Conservation (phyloP, 37 sponge, comb jelly and placozoan genomes). For the Mnemiopsis leidyi region DNA sequence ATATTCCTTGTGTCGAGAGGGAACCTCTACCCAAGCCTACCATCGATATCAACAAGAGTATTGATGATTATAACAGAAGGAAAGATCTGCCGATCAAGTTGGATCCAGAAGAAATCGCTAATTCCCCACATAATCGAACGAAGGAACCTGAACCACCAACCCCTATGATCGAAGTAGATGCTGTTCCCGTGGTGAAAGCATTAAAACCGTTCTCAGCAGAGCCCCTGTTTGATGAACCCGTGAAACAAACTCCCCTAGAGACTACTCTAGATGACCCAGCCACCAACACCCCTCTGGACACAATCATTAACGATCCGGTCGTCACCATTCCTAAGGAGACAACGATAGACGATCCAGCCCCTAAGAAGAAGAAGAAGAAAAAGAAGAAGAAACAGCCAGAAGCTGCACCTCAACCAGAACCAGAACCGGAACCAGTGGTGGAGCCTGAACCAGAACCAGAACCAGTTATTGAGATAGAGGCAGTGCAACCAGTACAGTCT, state of each 20-base stretch:
- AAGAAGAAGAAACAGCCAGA: background rate
- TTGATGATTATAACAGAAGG: conserved; percentile 19
- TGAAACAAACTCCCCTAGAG: background rate
- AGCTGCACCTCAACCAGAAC: background rate
- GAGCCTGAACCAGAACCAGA: background rate
- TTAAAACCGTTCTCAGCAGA: background rate
- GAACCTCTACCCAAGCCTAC: conserved; percentile 18
- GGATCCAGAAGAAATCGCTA: conserved; percentile 15
- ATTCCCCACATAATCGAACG: too few species aligned
- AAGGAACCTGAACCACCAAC: background rate
- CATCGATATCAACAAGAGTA: conserved; percentile 14
- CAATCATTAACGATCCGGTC: background rate
- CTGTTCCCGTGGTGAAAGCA: background rate
- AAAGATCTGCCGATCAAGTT: conserved; percentile 34
- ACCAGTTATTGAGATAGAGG: background rate
- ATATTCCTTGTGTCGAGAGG: background rate
- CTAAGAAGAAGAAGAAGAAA: background rate
- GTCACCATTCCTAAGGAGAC: background rate
- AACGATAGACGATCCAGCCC: conserved; percentile 10
- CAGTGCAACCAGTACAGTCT: background rate
- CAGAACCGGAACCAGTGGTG: background rate
- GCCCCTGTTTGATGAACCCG: conserved; percentile 20
- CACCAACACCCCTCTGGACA: background rate
- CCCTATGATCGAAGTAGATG: background rate
- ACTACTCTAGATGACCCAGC: background rate